Evolutionary conservation across 2,888 invertebrate species (phyloP).

Genomic region (Holacanthella duospinosa): DNA sequence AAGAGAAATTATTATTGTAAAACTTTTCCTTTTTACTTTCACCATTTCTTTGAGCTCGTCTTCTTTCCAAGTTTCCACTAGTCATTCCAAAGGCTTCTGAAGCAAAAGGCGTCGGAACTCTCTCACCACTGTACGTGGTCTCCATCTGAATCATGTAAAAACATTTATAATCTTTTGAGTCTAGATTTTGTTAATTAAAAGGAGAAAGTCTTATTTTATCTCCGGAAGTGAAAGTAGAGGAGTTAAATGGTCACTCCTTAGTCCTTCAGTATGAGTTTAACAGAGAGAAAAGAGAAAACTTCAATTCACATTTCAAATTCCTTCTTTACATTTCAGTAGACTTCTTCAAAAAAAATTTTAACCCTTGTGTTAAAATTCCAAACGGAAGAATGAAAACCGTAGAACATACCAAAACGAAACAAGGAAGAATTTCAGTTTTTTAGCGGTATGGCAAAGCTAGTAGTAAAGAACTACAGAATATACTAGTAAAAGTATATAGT

Average conservation of each 20-base stretch:
- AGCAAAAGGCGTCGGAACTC: constrained; percentile 33
- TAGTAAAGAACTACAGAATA: constrained; percentile 2
- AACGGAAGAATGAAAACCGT: not conserved
- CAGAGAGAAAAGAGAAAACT: no score
- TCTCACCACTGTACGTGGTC: constrained; percentile 31
- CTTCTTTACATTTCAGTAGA: not conserved
- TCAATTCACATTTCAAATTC: no score
- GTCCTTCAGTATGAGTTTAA: no score
- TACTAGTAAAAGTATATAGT: not conserved
- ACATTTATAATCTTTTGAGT: constrained; percentile 8
- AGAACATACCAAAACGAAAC: not conserved
- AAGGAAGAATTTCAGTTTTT: not conserved
- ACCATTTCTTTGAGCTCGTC: not conserved
- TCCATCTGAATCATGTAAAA: constrained; percentile 33
- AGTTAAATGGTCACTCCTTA: not conserved
- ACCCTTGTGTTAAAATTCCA: constrained; percentile 2
- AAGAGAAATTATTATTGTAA: constrained; percentile 5
- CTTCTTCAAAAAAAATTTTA: not conserved
- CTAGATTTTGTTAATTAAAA: constrained; percentile 7
- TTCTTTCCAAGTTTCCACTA: no score
- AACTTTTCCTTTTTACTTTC: constrained; percentile 4
- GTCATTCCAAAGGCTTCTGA: constrained; percentile 25
- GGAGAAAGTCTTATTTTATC: not conserved
- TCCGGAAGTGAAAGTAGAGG: not conserved
- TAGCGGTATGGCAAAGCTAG: not conserved